phyloP scores from a whole-genome alignment of 2,888 invertebrate genomes.

The Xylocampa areola region DNA sequence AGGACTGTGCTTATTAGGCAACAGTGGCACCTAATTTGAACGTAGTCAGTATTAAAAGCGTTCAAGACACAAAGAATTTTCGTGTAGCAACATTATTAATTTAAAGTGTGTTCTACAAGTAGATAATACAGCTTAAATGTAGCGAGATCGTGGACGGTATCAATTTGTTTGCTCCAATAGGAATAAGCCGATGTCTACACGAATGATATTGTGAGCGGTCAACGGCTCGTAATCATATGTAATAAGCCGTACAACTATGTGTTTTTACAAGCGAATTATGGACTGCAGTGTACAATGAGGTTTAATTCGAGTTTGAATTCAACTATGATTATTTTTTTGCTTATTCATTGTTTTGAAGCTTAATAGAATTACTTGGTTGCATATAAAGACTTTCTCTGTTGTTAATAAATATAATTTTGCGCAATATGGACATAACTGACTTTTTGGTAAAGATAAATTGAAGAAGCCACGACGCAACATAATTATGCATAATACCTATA shows the following conservation, averaged over 20 bases:
- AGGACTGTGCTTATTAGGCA: no score
- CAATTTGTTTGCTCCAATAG: slow-evolving; percentile 61
- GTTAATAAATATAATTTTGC: not conserved
- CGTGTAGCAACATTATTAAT: slow-evolving; percentile 56
- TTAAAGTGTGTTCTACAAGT: slow-evolving; percentile 57
- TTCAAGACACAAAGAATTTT: slow-evolving; percentile 49
- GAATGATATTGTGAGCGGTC: slow-evolving; percentile 69
- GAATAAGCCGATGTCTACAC: slow-evolving; percentile 48
- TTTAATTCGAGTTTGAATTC: slow-evolving; percentile 22
- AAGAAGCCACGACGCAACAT: no score
- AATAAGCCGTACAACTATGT: slow-evolving; percentile 62
- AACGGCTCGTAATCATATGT: slow-evolving; percentile 72
- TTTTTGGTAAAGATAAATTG: no score
- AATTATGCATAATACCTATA: no score
- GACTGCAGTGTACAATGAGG: slow-evolving; percentile 49
- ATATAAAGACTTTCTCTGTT: not conserved
- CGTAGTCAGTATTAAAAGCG: no score
- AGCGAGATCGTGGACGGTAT: slow-evolving; percentile 49
- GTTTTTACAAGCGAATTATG: slow-evolving; percentile 64
- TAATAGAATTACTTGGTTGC: no score
- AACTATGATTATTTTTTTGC: no score
- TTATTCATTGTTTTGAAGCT: no score
- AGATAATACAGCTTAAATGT: slow-evolving; percentile 57
- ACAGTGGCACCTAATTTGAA: no score
- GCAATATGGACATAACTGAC: no score